phyloP scores from a whole-genome alignment of 2,888 invertebrate species.

The Bhutanitis thaidina region DNA sequence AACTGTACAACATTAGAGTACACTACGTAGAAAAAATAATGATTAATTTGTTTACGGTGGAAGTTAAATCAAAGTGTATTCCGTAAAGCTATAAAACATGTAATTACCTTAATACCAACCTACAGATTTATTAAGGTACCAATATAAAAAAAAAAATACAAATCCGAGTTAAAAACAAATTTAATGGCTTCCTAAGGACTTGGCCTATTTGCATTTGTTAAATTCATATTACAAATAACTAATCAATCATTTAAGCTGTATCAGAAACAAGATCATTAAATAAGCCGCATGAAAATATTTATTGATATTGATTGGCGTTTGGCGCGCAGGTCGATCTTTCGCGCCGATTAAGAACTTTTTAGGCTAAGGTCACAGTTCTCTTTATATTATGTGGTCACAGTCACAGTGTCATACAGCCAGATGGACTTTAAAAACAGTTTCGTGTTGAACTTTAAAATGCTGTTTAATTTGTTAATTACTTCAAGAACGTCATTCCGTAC shows the following conservation, averaged over 20 bases:
- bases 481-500: no score
- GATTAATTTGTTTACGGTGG: no score
- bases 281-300: conserved; percentile 6
- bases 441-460: not conserved
- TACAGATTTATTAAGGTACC: no score
- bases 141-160: no score
- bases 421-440: not conserved
- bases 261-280: not conserved
- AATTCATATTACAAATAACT: not conserved
- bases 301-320: not conserved
- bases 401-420: not conserved
- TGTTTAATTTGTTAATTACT: not conserved
- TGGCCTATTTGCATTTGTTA: not conserved
- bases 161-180: no score
- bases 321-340: conserved; percentile 12
- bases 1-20: no score
- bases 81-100: no score
- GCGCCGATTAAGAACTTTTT: conserved; percentile 16
- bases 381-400: no score
- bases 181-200: conserved; percentile 8
- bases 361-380: conserved; percentile 13
- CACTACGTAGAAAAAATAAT: no score
- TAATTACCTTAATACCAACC: no score
- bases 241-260: conserved; percentile 1
- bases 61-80: no score